Percentiles rank a stretch among this genome's conserved stretches.
phyloP scores from a whole-genome alignment of 2,888 invertebrate species.

The Atherix ibis region DNA sequence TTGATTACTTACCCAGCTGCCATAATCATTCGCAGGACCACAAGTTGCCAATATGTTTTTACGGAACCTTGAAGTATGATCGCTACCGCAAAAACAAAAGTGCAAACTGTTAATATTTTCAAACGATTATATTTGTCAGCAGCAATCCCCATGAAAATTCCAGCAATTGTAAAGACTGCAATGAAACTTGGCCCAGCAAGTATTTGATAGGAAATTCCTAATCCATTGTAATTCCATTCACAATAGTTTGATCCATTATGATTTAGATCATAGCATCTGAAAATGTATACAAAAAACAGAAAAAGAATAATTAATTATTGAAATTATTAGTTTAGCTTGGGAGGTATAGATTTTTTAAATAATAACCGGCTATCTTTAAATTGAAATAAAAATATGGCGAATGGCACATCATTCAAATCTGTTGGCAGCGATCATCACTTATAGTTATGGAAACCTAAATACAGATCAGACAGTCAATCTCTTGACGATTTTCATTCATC shows the following conservation, averaged over 20 bases:
- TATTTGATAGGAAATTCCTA: conserved; percentile 83
- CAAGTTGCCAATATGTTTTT: conserved; percentile 78
- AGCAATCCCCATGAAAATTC: conserved; percentile 66
- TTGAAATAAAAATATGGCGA: no score
- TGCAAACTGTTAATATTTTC: conserved; percentile 56
- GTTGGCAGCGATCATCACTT: no score
- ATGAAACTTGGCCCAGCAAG: conserved; percentile 88
- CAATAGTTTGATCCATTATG: conserved; percentile 63
- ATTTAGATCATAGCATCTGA: conserved; percentile 46
- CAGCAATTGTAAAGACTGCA: conserved; percentile 76
- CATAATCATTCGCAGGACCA: conserved; percentile 67
- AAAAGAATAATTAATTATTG: conserved; percentile 33
- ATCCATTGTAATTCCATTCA: conserved; percentile 85
- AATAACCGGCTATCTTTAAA: no score
- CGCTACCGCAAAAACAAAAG: conserved; percentile 64
- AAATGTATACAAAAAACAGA: conserved; percentile 9
- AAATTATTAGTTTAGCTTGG: conserved; percentile 37
- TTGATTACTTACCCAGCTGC: conserved; percentile 60
- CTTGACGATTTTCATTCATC: no score
- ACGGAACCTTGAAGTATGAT: conserved; percentile 75
- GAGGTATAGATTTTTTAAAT: no score
- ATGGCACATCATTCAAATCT: no score
- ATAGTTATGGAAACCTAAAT: no score
- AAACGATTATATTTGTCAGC: conserved; percentile 69
- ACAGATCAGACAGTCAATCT: no score